Base-by-base conservation (phyloP, 2,113 vertebrate genomes). In the Solenodon paradoxus region DNA sequence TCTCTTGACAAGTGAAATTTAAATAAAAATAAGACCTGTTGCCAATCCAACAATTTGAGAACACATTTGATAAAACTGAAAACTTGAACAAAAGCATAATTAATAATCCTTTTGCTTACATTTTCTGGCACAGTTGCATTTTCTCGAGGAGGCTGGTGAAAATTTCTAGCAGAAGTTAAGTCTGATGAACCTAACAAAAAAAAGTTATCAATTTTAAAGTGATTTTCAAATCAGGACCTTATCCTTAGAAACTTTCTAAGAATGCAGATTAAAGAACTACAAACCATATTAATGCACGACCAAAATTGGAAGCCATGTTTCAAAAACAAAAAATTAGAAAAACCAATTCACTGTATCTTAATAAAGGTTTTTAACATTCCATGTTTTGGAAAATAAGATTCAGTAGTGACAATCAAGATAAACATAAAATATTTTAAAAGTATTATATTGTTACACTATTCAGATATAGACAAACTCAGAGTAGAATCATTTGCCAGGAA, bases 31-130 rank as follows among this genome's bases (percentile, higher is more conserved):
- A 95, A 84, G 17, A 42, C 42, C 87, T 64, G 28, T 5, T 90
- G 40, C n/a, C 94, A 88, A 84, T 82, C 38, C 83, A 95, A 85
- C 45, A 89, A 92, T 71, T 91, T 78, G 49, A 82, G 42, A 61
- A 92, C 17, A 94, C 5, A 51, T 64, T 71, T 57, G 64, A 89
- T 6, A 91, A 51, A 55, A 47, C 2, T 66, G 17, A 93, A 89
- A 89, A 69, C 22, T 89, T 93, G 75, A 89, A 88, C 20, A 57
- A 59, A 10, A 93, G 19, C 20, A 61, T 64, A 80, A 88, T 74
- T 88, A 78, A 83, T 40, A 86, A 84, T 20, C 61, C 20, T 35
- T 96, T 83, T 87, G 90, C 98, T 98, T 97, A 98, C 98, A 88
- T 79, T 94, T 85, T 97, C 95, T 84, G 97, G 95, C 40, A 95